phyloP scores from a whole-genome alignment of 2,888 invertebrate genomes.

The Odontocolon sp. region DNA sequence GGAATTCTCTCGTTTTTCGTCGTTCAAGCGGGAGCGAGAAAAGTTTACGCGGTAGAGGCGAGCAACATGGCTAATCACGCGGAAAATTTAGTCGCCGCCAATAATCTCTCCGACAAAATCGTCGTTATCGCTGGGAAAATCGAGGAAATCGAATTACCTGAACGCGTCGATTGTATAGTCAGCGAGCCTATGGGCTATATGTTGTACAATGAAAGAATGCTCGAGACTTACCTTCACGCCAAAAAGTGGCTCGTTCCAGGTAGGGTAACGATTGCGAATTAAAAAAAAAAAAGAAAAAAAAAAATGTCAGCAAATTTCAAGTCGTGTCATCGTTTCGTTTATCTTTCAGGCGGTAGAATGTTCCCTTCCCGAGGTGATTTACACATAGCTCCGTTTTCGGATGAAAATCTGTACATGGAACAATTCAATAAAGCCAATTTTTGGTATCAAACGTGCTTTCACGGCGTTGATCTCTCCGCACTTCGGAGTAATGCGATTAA shows the following conservation, averaged over 20 bases:
- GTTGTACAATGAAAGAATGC: slow-evolving; percentile 99
- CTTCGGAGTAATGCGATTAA: slow-evolving; percentile 96
- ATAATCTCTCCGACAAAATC: slow-evolving; percentile 93
- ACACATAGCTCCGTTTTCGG: slow-evolving; percentile 98
- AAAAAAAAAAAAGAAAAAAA: not conserved
- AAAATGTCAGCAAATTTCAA: too few relatives aligned
- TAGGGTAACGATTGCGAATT: slow-evolving; percentile 69
- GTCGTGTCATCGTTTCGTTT: not conserved
- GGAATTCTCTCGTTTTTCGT: slow-evolving; percentile 99
- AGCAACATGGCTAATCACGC: slow-evolving; percentile 99
- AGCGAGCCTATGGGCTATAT: slow-evolving; percentile 99
- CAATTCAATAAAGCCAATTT: slow-evolving; percentile 99
- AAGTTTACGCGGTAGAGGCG: slow-evolving; percentile 99
- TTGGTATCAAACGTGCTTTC: slow-evolving; percentile 99
- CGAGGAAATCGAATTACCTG: slow-evolving; percentile 98
- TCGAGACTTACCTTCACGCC: slow-evolving; percentile 99
- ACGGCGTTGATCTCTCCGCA: slow-evolving; percentile 97
- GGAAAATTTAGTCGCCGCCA: slow-evolving; percentile 93
- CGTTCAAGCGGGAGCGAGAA: slow-evolving; percentile 97
- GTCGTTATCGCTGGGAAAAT: slow-evolving; percentile 98
- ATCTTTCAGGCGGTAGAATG: slow-evolving; percentile 90
- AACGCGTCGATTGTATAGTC: slow-evolving; percentile 97
- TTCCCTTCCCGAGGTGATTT: slow-evolving; percentile 98
- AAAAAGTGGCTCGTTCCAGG: slow-evolving; percentile 97
- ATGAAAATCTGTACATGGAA: slow-evolving; percentile 98